phyloP scores from a whole-genome alignment of 2,797 vertebrate species.

The Cyclura pinguis region DNA sequence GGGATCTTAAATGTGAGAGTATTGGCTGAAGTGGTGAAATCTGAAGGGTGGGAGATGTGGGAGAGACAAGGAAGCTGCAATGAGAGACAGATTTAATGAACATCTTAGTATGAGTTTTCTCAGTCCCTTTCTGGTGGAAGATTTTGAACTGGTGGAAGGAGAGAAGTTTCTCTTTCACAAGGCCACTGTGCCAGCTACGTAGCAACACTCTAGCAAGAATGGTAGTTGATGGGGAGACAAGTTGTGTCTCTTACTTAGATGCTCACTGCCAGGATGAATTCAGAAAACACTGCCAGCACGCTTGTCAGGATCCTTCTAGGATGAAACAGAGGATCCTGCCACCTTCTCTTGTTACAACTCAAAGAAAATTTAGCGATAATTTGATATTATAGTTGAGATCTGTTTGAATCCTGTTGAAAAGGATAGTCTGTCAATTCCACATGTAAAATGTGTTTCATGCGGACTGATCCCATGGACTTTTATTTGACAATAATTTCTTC shows the following conservation, averaged over 20 bases:
- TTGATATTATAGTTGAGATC: not conserved
- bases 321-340: not conserved
- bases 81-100: constrained; percentile 14
- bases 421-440: not conserved
- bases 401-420: not conserved
- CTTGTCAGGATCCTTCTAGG: not conserved
- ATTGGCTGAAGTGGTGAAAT: too few species aligned
- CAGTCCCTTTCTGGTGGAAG: constrained; percentile 22
- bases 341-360: not conserved
- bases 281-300: constrained; percentile 7
- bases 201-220: not conserved
- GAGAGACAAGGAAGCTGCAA: not conserved
- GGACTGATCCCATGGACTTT: not conserved
- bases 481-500: not conserved
- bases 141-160: too few species aligned
- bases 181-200: not conserved
- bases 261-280: constrained; percentile 37
- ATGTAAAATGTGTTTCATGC: not conserved
- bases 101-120: constrained; percentile 12
- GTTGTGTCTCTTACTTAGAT: not conserved
- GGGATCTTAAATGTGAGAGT: not conserved
- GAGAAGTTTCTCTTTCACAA: not conserved
- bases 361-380: not conserved
- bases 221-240: constrained; percentile 17
- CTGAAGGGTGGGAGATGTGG: too few species aligned